phyloP scores from a whole-genome alignment of 2,113 vertebrate species.

The Philantomba maxwellii region DNA sequence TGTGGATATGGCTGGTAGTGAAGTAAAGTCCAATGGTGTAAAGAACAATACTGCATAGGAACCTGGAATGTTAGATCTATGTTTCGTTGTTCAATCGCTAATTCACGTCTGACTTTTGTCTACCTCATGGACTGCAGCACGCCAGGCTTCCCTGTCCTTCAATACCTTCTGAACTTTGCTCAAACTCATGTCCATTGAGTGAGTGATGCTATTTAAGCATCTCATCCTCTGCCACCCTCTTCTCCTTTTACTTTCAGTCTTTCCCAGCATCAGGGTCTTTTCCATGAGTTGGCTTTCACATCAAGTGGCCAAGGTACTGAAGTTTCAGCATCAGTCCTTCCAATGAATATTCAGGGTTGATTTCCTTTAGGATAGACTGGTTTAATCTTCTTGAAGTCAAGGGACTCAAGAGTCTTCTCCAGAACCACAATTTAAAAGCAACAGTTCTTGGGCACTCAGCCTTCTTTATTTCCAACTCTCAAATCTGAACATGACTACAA shows the following conservation, averaged over 20 bases:
- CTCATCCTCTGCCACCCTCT: not conserved
- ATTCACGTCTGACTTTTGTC: not conserved
- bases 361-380: not conserved
- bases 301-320: not conserved
- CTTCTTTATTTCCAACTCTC: not conserved
- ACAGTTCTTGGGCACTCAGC: not conserved
- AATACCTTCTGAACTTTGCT: not conserved
- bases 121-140: not conserved
- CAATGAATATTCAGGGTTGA: not conserved
- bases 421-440: not conserved
- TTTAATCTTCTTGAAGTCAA: not conserved
- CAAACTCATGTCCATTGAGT: not conserved
- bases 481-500: not conserved
- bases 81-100: not conserved
- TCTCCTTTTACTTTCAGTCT: not conserved
- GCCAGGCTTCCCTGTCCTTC: not conserved
- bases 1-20: not conserved
- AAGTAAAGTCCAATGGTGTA: not conserved
- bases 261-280: not conserved
- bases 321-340: not conserved
- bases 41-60: not conserved
- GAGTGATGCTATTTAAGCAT: not conserved
- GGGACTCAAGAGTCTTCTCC: not conserved
- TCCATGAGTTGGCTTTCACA: not conserved
- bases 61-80: not conserved